phyloP scores from a whole-genome alignment of 2,797 vertebrate genomes.

The Craterocephalus amniculus region DNA sequence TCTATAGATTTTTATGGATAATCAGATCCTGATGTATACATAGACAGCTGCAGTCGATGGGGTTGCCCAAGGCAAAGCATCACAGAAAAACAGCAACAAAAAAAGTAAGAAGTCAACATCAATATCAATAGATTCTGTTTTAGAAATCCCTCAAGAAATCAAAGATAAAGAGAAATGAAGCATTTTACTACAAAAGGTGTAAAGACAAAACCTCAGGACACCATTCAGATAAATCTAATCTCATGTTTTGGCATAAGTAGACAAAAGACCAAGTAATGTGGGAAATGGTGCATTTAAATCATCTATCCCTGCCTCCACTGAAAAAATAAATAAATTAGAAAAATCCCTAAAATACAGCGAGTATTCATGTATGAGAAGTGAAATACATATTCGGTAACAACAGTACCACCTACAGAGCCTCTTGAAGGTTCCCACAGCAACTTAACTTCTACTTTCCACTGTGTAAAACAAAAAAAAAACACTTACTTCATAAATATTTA shows the following conservation, averaged over 20 bases:
- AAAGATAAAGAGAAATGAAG: slow-evolving; percentile 21
- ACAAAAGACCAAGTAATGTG: slow-evolving; percentile 36
- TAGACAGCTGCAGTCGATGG: background rate
- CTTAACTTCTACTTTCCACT: background rate
- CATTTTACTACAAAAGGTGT: slow-evolving; percentile 9
- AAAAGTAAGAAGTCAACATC: background rate
- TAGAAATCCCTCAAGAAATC: slow-evolving; percentile 28
- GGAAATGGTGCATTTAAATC: slow-evolving; percentile 36
- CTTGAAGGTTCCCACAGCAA: slow-evolving; percentile 5
- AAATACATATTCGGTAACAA: slow-evolving; percentile 1
- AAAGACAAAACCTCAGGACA: background rate
- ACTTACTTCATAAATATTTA: slow-evolving; percentile 48
- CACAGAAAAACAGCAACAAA: background rate
- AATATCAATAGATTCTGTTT: slow-evolving; percentile 24
- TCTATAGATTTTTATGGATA: background rate
- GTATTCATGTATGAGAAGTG: slow-evolving; percentile 11
- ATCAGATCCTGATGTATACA: background rate
- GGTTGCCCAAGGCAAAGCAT: background rate
- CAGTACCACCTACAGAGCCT: slow-evolving; percentile 10
- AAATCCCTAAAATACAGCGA: slow-evolving; percentile 27
- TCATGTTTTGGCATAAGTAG: slow-evolving; percentile 24
- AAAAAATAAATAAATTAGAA: slow-evolving; percentile 16
- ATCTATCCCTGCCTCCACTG: background rate
- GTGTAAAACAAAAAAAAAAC: background rate
- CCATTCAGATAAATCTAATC: background rate